These are phyloP conservation scores for Leptinotarsa texana DNA, from an alignment of 1,140 invertebrate species.

Conservation along the genomic window DNA sequence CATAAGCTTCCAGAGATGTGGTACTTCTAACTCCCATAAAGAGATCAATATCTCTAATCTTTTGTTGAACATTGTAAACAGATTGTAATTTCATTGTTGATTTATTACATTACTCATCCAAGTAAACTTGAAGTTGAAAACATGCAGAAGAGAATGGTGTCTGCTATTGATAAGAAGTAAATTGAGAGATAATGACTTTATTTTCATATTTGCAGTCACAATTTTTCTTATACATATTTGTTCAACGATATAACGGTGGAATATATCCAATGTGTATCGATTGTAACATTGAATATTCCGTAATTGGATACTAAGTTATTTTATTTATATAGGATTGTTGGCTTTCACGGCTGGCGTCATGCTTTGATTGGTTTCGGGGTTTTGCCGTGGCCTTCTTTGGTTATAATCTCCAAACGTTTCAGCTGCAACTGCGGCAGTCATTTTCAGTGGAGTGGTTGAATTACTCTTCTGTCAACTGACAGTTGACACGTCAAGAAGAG, in stretches of 20 bases:
- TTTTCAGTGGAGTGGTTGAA: too few species aligned
- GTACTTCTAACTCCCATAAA: slow-evolving; percentile 1
- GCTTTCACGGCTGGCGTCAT: too few species aligned
- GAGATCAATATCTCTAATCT: slow-evolving; percentile 15
- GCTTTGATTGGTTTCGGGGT: too few species aligned
- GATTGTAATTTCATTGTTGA: slow-evolving; percentile 16
- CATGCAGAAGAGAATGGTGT: slow-evolving; percentile 11
- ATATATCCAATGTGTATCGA: background rate
- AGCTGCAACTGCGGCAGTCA: too few species aligned
- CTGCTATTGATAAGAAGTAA: slow-evolving; percentile 9
- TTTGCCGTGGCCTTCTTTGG: too few species aligned
- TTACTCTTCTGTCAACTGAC: too few species aligned
- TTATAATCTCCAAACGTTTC: too few species aligned
- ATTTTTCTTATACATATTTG: background rate
- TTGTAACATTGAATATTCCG: background rate
- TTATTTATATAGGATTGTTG: too few species aligned
- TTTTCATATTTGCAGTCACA: background rate
- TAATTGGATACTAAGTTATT: too few species aligned
- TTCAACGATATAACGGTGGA: background rate
- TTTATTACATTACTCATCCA: slow-evolving; percentile 22
- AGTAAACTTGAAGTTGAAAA: slow-evolving; percentile 24
- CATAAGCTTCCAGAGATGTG: background rate
- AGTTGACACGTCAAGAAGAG: too few species aligned
- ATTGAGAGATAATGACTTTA: slow-evolving; percentile 7
- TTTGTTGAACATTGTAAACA: slow-evolving; percentile 16